Conservation (phyloP, 30 jellyfish, hydroid and myxozoan genomes). For the Aurelia aurita region DNA sequence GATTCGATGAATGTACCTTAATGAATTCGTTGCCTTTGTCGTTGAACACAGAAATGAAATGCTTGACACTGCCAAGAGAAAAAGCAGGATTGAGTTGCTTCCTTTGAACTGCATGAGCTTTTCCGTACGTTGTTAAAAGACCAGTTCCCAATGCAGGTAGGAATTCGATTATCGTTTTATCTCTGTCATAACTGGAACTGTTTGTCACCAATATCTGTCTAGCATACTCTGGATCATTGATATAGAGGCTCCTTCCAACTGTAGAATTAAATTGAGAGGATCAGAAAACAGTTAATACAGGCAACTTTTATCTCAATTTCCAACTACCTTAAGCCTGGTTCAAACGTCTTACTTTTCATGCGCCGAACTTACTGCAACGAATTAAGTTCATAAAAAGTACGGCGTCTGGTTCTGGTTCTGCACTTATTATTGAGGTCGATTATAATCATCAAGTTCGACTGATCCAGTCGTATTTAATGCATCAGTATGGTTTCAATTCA, state of each 20-base stretch:
- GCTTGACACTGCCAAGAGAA: conserved; percentile 42
- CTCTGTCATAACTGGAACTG: conserved; percentile 41
- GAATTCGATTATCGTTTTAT: not conserved
- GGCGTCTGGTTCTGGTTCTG: no score
- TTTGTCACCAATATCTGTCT: conserved; percentile 57
- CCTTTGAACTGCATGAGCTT: conserved; percentile 52
- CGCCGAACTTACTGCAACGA: no score
- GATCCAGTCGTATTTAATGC: no score
- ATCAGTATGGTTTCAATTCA: no score
- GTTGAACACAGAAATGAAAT: conserved; percentile 34
- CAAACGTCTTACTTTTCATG: no score
- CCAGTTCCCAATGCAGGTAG: conserved; percentile 69
- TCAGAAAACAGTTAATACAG: not conserved
- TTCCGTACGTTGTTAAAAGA: conserved; percentile 38
- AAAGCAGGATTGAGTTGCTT: conserved; percentile 55
- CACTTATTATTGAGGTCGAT: no score
- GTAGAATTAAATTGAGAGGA: not conserved
- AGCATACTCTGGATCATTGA: conserved; percentile 58
- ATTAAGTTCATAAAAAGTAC: no score
- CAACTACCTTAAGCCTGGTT: no score
- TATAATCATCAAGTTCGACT: no score
- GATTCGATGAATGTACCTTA: conserved; percentile 16
- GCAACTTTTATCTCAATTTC: no score
- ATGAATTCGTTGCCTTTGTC: conserved; percentile 38
- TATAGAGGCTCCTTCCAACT: conserved; percentile 41